Percentiles rank a stretch among this genome's conserved stretches.
Conservation (phyloP, 2,888 invertebrate species). For the Mesoligia furuncula region DNA sequence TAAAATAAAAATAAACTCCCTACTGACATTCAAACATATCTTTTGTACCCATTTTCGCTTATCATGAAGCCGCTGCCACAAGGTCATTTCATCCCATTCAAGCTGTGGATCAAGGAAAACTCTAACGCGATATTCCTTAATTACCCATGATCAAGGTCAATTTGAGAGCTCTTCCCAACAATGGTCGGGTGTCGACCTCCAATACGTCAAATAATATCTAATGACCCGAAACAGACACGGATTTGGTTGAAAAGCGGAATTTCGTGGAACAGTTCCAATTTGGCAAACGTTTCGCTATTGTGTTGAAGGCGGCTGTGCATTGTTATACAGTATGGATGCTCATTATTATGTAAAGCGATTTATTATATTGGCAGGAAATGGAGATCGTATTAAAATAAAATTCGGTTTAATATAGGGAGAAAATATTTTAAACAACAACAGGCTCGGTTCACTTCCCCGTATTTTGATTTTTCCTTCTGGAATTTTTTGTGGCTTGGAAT, state of each 20-base stretch:
- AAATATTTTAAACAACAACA: not conserved
- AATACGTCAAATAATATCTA: conserved; percentile 54
- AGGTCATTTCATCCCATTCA: conserved; percentile 46
- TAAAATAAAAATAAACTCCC: conserved; percentile 9
- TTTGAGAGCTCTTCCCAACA: conserved; percentile 42
- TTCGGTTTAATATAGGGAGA: not conserved
- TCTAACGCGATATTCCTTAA: conserved; percentile 46
- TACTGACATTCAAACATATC: conserved; percentile 12
- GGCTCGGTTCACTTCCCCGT: not conserved
- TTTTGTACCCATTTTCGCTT: conserved; percentile 28
- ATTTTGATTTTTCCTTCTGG: not conserved
- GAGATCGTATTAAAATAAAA: conserved; percentile 2
- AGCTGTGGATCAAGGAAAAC: conserved; percentile 39
- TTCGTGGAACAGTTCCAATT: conserved; percentile 62
- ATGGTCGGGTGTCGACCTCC: conserved; percentile 47
- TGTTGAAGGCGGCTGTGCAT: conserved; percentile 8
- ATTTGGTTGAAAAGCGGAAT: conserved; percentile 52
- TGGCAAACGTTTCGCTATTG: conserved; percentile 42
- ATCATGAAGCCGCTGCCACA: conserved; percentile 35
- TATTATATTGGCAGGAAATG: conserved; percentile 22
- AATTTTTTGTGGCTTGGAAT: not conserved
- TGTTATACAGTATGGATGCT: conserved; percentile 15
- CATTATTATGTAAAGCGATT: conserved; percentile 36
- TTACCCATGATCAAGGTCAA: conserved; percentile 52
- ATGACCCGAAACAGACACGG: conserved; percentile 54